Evolutionary conservation across 2,797 vertebrate species (phyloP).

Genomic region (Sebastes ruberrimus): DNA sequence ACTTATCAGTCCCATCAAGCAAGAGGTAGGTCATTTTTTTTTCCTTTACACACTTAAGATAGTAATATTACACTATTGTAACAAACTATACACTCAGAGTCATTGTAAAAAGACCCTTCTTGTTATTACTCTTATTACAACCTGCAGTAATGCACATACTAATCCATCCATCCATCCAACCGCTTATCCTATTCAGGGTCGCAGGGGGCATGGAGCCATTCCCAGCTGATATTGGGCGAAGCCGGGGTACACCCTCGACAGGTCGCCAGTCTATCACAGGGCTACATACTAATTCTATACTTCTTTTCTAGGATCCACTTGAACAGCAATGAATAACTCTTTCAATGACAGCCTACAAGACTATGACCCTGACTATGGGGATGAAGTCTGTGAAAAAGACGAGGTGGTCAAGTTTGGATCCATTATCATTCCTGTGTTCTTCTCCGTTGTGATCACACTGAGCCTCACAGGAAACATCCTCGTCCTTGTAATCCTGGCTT

Average conservation of each 20-base stretch:
- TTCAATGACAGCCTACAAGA: fast-evolving
- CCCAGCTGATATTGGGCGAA: no score
- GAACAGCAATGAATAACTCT: slow-evolving; percentile 25
- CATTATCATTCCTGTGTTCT: slow-evolving; percentile 74
- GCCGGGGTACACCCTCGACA: no score
- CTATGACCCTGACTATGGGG: fast-evolving
- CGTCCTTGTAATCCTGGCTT: slow-evolving; percentile 87
- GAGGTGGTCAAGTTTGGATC: slow-evolving; percentile 70
- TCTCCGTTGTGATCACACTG: slow-evolving; percentile 82
- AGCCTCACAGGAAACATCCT: slow-evolving; percentile 90
- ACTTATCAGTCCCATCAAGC: background rate
- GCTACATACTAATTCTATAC: background rate
- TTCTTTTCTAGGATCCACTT: slow-evolving; percentile 18
- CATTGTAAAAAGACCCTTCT: no score
- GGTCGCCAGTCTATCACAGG: no score
- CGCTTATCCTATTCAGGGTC: no score
- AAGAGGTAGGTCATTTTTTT: slow-evolving; percentile 35
- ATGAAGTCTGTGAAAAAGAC: slow-evolving; percentile 80
- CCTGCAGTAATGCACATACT: background rate
- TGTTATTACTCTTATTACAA: background rate
- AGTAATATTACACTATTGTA: background rate
- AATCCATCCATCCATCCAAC: background rate
- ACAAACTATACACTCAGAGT: no score
- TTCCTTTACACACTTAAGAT: background rate
- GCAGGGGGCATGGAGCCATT: no score